These are phyloP conservation scores for Strix uralensis DNA, from an alignment of 2,113 vertebrate genomes.

Conservation along the genomic window DNA sequence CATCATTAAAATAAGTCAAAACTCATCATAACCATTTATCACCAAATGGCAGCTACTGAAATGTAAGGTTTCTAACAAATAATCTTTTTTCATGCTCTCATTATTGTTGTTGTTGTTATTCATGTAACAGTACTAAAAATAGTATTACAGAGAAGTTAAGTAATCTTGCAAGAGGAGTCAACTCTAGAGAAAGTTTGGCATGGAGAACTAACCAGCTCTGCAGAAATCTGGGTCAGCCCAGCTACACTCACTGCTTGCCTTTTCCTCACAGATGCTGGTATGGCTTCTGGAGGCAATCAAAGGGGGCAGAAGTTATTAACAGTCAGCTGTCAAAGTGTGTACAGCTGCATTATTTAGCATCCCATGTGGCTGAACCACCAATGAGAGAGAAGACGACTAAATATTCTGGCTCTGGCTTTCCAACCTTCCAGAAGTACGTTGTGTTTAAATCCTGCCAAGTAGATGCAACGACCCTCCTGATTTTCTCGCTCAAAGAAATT, in stretches of 20 bases:
- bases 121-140: background rate
- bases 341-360: background rate
- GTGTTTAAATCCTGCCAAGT: background rate
- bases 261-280: background rate
- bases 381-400: background rate
- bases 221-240: background rate
- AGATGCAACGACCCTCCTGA: background rate
- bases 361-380: background rate
- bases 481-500: background rate
- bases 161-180: background rate
- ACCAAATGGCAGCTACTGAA: background rate
- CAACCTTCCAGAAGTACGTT: background rate
- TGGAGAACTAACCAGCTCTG: background rate
- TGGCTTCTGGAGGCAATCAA: background rate
- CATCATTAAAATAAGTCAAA: background rate
- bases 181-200: background rate
- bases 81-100: background rate
- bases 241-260: background rate
- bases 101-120: background rate
- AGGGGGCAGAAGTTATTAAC: background rate
- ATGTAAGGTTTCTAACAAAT: background rate
- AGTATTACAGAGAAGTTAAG: background rate
- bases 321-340: background rate
- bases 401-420: background rate
- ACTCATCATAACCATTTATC: background rate